phyloP scores from a whole-genome alignment of 2,113 vertebrate species.

The Fulmarus glacialis region DNA sequence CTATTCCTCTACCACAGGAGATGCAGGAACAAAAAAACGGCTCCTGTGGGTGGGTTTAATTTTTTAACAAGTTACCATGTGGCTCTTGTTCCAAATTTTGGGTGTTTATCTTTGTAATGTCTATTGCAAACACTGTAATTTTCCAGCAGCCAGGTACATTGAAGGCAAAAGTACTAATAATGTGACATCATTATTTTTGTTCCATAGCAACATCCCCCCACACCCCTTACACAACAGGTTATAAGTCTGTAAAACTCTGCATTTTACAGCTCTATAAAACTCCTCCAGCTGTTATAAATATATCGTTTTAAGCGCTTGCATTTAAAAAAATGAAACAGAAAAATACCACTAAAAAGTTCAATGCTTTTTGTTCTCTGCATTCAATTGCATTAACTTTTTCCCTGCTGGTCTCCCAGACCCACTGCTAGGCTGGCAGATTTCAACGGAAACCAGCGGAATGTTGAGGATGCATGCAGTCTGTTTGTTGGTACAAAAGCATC shows the following conservation, averaged over 20 bases:
- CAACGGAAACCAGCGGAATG: background rate
- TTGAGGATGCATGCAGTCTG: background rate
- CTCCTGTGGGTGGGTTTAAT: slow-evolving; percentile 1
- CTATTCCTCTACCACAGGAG: background rate
- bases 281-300: slow-evolving; percentile 70
- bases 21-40: slow-evolving; percentile 1
- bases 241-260: slow-evolving; percentile 57
- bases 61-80: slow-evolving; percentile 26
- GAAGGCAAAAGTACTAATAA: slow-evolving; percentile 64
- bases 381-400: slow-evolving; percentile 62
- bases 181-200: slow-evolving; percentile 62
- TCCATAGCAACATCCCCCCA: slow-evolving; percentile 56
- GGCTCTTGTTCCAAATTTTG: slow-evolving; percentile 13
- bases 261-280: slow-evolving; percentile 58
- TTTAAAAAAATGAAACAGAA: slow-evolving; percentile 52
- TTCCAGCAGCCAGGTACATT: slow-evolving; percentile 41
- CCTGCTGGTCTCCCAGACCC: slow-evolving; percentile 39
- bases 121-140: slow-evolving; percentile 49
- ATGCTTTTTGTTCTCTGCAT: slow-evolving; percentile 40
- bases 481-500: background rate
- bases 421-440: slow-evolving; percentile 53
- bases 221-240: slow-evolving; percentile 53
- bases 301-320: slow-evolving; percentile 45
- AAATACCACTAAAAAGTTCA: slow-evolving; percentile 58
- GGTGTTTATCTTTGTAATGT: slow-evolving; percentile 39